Percentiles rank a stretch among this genome's conserved stretches.
These are phyloP conservation scores for Melipona bicolor DNA, from an alignment of 2,888 invertebrate genomes.

Conservation along the genomic window DNA sequence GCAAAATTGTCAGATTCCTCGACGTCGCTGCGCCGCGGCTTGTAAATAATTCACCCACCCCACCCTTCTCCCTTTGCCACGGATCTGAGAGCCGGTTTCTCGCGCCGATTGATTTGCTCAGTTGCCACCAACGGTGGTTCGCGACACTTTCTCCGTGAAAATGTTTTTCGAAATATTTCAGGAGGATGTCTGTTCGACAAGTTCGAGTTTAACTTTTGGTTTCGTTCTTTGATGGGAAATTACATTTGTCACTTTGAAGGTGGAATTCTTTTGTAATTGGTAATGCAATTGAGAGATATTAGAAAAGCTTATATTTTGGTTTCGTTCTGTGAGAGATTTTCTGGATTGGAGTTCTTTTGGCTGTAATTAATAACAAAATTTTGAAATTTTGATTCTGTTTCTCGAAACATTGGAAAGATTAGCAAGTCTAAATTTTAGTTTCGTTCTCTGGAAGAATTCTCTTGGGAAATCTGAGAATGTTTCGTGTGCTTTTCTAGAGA, in stretches of 20 bases:
- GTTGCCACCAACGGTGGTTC: neutral
- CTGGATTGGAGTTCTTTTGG: neutral
- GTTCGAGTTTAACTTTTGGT: neutral
- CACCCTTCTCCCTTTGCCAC: neutral
- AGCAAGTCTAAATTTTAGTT: no score
- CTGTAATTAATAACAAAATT: no score
- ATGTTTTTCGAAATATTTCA: no score
- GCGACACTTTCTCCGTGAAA: no score
- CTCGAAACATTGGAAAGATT: no score
- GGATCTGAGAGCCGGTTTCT: conserved; percentile 1
- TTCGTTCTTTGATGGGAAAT: neutral
- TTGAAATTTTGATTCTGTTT: no score
- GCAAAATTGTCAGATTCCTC: conserved; percentile 61
- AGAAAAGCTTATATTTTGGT: neutral
- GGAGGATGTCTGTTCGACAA: no score
- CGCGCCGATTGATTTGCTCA: conserved; percentile 25
- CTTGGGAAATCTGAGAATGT: no score
- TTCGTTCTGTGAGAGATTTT: neutral
- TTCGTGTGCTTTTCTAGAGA: no score
- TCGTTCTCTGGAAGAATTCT: no score
- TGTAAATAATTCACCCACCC: conserved; percentile 42
- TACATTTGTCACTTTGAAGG: neutral
- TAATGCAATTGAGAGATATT: neutral
- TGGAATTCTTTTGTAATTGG: no score
- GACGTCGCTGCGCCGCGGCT: conserved; percentile 49